Conservation (phyloP, 2,888 invertebrate genomes). For the Adelognathus sp. region DNA sequence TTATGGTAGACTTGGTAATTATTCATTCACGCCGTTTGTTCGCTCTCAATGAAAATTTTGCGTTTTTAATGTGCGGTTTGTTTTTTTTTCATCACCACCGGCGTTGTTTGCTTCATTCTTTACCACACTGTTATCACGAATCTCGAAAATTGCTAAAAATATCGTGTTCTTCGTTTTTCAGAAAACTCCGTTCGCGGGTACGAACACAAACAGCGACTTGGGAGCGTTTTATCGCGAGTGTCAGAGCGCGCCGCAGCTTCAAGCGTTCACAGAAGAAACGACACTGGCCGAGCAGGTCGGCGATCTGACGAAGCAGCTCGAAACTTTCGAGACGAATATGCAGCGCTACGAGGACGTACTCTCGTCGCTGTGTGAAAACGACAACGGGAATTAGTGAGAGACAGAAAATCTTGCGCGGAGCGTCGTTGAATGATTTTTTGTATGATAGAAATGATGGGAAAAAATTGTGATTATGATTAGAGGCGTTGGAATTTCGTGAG, state of each 20-base stretch:
- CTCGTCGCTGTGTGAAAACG: slow-evolving; percentile 86
- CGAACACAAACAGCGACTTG: slow-evolving; percentile 88
- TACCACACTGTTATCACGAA: neutral
- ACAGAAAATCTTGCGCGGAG: neutral
- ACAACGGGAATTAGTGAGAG: slow-evolving; percentile 83
- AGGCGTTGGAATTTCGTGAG: neutral
- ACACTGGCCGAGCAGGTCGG: slow-evolving; percentile 84
- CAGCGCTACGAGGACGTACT: slow-evolving; percentile 90
- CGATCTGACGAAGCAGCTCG: slow-evolving; percentile 87
- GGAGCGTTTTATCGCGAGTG: slow-evolving; percentile 91
- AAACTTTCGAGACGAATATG: slow-evolving; percentile 88
- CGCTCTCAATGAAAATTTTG: slow-evolving; percentile 36
- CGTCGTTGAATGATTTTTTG: neutral
- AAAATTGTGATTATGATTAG: neutral
- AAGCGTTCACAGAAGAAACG: slow-evolving; percentile 82
- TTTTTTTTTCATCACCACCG: neutral
- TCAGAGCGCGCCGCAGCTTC: slow-evolving; percentile 86
- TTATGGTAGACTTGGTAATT: slow-evolving; percentile 88
- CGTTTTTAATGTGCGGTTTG: slow-evolving; percentile 25
- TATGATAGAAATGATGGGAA: slow-evolving; percentile 2
- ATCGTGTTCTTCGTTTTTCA: slow-evolving; percentile 79
- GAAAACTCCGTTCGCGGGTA: slow-evolving; percentile 91
- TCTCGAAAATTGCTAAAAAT: neutral
- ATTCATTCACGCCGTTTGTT: slow-evolving; percentile 72
- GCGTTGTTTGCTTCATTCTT: slow-evolving; percentile 10